These are phyloP conservation scores for Gadus chalcogrammus DNA, from an alignment of 2,113 vertebrate genomes.

Conservation along the genomic window DNA sequence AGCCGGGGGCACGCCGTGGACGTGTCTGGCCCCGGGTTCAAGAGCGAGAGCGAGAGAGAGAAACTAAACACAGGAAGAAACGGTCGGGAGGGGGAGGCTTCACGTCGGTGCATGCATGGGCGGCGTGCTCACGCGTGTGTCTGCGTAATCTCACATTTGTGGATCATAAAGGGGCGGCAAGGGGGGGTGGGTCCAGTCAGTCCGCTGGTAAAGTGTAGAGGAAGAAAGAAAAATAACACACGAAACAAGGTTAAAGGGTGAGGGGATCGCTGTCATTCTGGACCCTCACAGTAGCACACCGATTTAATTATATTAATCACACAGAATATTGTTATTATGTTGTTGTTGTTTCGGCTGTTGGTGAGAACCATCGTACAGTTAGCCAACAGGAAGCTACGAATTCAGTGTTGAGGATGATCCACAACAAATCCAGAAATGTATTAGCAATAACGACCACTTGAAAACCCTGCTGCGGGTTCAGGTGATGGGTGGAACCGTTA, in stretches of 20 bases:
- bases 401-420: too few relatives aligned
- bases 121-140: slow-evolving; percentile 6
- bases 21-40: too few relatives aligned
- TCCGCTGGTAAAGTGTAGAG: slow-evolving; percentile 16
- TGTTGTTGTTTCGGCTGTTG: too few relatives aligned
- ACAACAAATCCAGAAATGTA: too few relatives aligned
- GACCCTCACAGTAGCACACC: neutral
- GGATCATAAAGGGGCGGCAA: slow-evolving; percentile 6
- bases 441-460: too few relatives aligned
- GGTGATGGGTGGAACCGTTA: too few relatives aligned
- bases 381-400: too few relatives aligned
- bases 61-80: neutral
- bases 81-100: slow-evolving; percentile 6
- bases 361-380: too few relatives aligned
- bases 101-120: slow-evolving; percentile 34
- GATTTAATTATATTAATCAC: too few relatives aligned
- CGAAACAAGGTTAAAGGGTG: neutral
- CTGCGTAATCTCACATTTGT: slow-evolving; percentile 31
- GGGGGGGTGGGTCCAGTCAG: neutral
- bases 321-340: too few relatives aligned
- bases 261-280: neutral
- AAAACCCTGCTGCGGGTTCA: too few relatives aligned
- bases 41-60: slow-evolving; percentile 3
- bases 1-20: slow-evolving; percentile 2
- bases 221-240: neutral